Evolutionary conservation across 2,888 invertebrate species (phyloP).

Genomic region (Drosophila longiperda): DNA sequence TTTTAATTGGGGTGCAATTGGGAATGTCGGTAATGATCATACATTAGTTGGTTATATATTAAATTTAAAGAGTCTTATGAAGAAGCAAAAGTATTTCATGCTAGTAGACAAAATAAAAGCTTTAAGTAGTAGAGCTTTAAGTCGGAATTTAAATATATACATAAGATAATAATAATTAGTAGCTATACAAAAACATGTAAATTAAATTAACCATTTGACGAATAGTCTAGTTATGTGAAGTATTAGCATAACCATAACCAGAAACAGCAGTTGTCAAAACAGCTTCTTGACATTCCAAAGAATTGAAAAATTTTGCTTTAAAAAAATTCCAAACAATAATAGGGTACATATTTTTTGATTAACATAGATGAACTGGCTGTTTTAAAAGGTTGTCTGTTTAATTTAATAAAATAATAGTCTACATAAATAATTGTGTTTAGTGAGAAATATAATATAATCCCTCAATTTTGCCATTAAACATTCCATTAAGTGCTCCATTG

Average conservation of each 20-base stretch:
- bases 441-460: background rate
- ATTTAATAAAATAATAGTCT: background rate
- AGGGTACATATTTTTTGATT: background rate
- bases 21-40: conserved; percentile 18
- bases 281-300: background rate
- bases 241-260: background rate
- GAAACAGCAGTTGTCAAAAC: background rate
- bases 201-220: background rate
- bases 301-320: background rate
- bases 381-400: background rate
- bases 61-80: background rate
- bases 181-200: background rate
- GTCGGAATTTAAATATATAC: background rate
- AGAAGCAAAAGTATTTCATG: background rate
- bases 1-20: conserved; percentile 55
- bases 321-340: background rate
- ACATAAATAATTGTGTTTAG: background rate
- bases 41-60: conserved; percentile 22
- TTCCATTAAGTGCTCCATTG: background rate
- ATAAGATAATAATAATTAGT: background rate
- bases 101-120: conserved; percentile 1
- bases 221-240: background rate
- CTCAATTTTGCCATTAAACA: background rate
- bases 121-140: conserved; percentile 13
- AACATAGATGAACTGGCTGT: background rate